phyloP scores from a whole-genome alignment of 2,113 vertebrate genomes.

The Caretta caretta region DNA sequence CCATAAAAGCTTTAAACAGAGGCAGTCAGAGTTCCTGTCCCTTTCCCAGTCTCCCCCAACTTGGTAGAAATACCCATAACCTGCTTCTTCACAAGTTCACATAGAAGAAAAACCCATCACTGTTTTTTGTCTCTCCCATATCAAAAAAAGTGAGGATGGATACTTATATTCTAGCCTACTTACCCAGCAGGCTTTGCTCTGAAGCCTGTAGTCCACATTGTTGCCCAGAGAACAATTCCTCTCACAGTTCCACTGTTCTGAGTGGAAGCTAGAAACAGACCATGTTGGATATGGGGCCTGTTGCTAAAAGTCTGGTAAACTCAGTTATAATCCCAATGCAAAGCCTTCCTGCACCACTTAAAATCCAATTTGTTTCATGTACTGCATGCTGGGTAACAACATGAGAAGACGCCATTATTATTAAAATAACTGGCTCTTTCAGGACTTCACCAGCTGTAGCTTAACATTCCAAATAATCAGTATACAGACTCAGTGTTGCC shows the following conservation, averaged over 20 bases:
- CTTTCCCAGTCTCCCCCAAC: neutral
- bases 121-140: neutral
- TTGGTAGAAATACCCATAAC: neutral
- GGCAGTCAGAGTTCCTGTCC: neutral
- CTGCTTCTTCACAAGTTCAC: neutral
- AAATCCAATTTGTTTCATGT: neutral
- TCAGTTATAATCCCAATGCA: neutral
- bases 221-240: neutral
- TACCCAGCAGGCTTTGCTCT: neutral
- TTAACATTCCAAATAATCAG: neutral
- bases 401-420: neutral
- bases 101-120: neutral
- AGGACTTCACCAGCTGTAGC: neutral
- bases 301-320: fast-evolving
- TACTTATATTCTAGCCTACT: neutral
- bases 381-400: neutral
- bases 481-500: fast-evolving
- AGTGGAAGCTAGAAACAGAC: neutral
- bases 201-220: neutral
- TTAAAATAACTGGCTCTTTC: neutral
- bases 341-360: neutral
- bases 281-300: neutral
- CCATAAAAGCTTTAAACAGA: neutral
- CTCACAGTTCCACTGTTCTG: fast-evolving
- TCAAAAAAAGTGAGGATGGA: neutral